A percentile compares a stretch with the other conserved stretches of the same genome.
These are phyloP conservation scores for Eunapius fragilis DNA, from an alignment of 37 sponge, comb jelly and placozoan species.

Conservation along the genomic window DNA sequence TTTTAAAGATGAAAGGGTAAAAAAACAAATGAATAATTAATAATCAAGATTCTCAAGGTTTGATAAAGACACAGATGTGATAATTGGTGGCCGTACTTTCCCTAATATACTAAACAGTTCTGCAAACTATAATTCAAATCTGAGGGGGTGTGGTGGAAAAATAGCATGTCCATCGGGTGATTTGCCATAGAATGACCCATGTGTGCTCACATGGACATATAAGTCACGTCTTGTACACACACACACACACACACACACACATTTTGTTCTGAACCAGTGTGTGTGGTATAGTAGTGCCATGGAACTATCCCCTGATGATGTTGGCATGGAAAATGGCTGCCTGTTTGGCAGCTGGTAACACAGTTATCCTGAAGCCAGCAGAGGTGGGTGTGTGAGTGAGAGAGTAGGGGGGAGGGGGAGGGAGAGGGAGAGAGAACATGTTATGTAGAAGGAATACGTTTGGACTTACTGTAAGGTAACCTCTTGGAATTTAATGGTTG, in stretches of 20 bases:
- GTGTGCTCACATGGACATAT: background rate
- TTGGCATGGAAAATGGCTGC: constrained; percentile 92
- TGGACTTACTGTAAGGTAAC: too few relatives aligned
- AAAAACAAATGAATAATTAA: too few relatives aligned
- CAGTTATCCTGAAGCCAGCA: constrained; percentile 92
- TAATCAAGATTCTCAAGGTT: too few relatives aligned
- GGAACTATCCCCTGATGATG: constrained; percentile 99
- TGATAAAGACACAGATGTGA: too few relatives aligned
- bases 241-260: constrained; percentile 2
- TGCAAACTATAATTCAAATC: too few relatives aligned
- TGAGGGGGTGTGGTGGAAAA: too few relatives aligned
- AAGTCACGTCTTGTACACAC: background rate
- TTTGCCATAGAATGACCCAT: too few relatives aligned
- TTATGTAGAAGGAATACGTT: constrained; percentile 93
- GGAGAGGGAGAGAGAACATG: constrained; percentile 80
- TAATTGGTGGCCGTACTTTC: too few relatives aligned
- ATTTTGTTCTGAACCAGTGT: constrained; percentile 72
- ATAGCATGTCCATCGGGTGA: too few relatives aligned
- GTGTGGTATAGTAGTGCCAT: constrained; percentile 87
- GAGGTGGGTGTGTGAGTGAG: constrained; percentile 27
- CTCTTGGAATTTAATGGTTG: too few relatives aligned
- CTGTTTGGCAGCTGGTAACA: constrained; percentile 94
- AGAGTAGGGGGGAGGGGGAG: background rate
- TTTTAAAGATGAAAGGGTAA: too few relatives aligned
- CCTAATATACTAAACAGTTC: too few relatives aligned